Conservation (phyloP, 2,888 invertebrate genomes). For the Acrobasis consociella region DNA sequence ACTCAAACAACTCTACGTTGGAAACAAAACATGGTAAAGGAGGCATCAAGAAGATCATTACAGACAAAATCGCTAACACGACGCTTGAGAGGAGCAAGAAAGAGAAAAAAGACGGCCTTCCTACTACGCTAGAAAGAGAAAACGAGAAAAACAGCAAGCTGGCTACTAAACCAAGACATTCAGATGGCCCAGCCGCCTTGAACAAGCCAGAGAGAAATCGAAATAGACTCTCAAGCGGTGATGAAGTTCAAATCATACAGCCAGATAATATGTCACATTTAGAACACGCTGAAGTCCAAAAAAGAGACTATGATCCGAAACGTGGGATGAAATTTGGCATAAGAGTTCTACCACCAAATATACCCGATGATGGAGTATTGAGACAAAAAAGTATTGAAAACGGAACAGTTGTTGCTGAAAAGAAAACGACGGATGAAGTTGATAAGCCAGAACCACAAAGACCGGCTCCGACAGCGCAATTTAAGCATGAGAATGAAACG, state of each 20-base stretch:
- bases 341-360: conserved; percentile 84
- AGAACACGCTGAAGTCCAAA: conserved; percentile 79
- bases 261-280: conserved; percentile 66
- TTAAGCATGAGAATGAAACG: conserved; percentile 79
- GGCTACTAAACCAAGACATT: conserved; percentile 62
- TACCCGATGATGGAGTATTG: conserved; percentile 77
- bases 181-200: conserved; percentile 55
- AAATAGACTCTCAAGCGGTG: conserved; percentile 64
- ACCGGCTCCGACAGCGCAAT: conserved; percentile 58
- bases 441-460: conserved; percentile 69
- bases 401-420: conserved; percentile 61
- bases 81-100: conserved; percentile 76
- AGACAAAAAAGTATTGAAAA: conserved; percentile 74
- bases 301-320: conserved; percentile 80
- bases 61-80: conserved; percentile 73
- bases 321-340: conserved; percentile 87
- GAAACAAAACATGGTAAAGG: conserved; percentile 74
- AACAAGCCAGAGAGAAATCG: conserved; percentile 71
- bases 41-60: conserved; percentile 77
- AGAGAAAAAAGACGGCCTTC: conserved; percentile 64
- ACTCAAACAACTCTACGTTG: conserved; percentile 76
- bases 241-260: conserved; percentile 69
- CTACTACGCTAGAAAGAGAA: conserved; percentile 74
- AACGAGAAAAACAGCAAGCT: conserved; percentile 76
- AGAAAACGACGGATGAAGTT: conserved; percentile 65